phyloP scores from a whole-genome alignment of 2,797 vertebrate species.

The Austrolebias charrua region DNA sequence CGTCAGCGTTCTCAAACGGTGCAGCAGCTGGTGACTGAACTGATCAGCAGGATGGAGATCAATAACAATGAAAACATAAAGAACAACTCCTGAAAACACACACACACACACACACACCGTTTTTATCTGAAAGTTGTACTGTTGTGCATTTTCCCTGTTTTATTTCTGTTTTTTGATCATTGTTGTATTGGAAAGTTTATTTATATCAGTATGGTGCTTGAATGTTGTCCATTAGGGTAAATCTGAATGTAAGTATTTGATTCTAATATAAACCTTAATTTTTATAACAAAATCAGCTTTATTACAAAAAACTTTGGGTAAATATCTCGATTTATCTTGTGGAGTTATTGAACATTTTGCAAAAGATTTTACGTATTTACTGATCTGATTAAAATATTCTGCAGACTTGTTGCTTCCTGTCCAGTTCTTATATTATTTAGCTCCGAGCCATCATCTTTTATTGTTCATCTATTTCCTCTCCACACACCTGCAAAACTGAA shows the following conservation, averaged over 20 bases:
- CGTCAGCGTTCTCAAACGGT: conserved; percentile 74
- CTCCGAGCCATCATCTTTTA: neutral
- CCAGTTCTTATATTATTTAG: neutral
- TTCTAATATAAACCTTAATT: conserved; percentile 32
- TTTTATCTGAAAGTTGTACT: conserved; percentile 26
- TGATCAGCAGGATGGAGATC: conserved; percentile 77
- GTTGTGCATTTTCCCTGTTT: neutral
- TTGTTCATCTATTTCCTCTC: neutral
- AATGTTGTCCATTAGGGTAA: conserved; percentile 30
- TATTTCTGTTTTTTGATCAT: conserved; percentile 26
- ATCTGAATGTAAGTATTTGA: conserved; percentile 37
- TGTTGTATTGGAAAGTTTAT: conserved; percentile 41
- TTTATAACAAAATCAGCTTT: conserved; percentile 34
- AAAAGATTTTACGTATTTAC: conserved; percentile 13
- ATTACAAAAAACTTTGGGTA: conserved; percentile 6
- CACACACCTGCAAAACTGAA: too few species aligned
- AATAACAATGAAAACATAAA: conserved; percentile 71
- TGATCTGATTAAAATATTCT: conserved; percentile 45
- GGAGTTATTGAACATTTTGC: conserved; percentile 30
- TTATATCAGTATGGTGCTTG: conserved; percentile 46
- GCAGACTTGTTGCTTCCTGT: neutral
- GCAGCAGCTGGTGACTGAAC: conserved; percentile 77
- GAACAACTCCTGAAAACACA: conserved; percentile 40
- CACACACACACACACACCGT: conserved; percentile 12
- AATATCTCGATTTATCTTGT: conserved; percentile 15